A percentile compares a stretch with the other conserved stretches of the same genome.
Evolutionary conservation across 2,888 invertebrate genomes (phyloP).

Genomic region (Quadriops clusia): DNA sequence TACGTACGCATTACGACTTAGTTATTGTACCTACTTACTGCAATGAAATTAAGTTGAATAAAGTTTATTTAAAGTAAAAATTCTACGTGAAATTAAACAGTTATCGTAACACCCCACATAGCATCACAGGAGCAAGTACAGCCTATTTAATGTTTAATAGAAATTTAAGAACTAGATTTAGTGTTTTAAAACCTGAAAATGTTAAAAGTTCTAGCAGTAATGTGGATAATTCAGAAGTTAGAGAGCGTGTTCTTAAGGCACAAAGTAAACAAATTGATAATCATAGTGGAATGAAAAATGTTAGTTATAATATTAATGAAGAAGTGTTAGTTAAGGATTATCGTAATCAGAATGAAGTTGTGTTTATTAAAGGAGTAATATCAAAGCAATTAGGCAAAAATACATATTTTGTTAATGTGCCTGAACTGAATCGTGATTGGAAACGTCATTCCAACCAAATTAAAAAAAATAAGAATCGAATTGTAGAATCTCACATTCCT

Average conservation of each 20-base stretch:
- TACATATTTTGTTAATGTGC: conserved; percentile 10
- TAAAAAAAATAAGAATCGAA: neutral
- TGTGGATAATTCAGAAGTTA: conserved; percentile 2
- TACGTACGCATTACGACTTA: no score
- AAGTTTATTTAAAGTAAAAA: no score
- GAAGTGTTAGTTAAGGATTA: conserved; percentile 14
- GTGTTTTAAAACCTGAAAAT: conserved; percentile 5
- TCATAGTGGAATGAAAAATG: conserved; percentile 6
- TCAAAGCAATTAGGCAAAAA: conserved; percentile 11
- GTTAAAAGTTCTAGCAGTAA: neutral
- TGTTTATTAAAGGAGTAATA: conserved; percentile 12
- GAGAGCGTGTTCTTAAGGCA: conserved; percentile 6
- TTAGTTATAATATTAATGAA: conserved; percentile 9
- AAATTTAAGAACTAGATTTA: conserved; percentile 8
- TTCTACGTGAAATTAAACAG: no score
- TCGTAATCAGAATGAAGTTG: conserved; percentile 7
- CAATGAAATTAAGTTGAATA: no score
- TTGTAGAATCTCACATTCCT: no score
- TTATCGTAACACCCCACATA: conserved; percentile 13
- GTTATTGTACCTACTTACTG: no score
- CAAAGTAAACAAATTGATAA: conserved; percentile 11
- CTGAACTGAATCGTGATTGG: conserved; percentile 10
- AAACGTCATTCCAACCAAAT: conserved; percentile 13
- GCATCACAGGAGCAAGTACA: conserved; percentile 12
- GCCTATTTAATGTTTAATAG: conserved; percentile 12